Conservation (phyloP, 2,797 vertebrate genomes). For the Podarcis siculus region DNA sequence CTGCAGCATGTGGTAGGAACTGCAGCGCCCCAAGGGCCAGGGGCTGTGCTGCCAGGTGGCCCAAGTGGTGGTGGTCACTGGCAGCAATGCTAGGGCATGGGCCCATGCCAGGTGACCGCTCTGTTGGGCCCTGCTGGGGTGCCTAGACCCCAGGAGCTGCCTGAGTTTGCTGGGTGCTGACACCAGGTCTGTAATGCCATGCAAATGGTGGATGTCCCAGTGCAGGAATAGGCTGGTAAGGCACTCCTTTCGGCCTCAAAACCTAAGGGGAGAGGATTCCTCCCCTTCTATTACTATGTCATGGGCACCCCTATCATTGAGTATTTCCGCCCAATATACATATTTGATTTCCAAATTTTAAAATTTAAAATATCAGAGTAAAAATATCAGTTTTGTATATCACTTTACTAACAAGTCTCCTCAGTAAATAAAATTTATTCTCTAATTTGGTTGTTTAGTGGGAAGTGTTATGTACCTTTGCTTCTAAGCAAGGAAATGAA, state of each 20-base stretch:
- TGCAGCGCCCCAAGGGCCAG: not conserved
- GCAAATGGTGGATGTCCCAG: not conserved
- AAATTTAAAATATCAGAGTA: not conserved
- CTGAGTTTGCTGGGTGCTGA: too few relatives aligned
- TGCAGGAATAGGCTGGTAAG: not conserved
- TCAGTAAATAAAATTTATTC: not conserved
- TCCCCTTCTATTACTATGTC: not conserved
- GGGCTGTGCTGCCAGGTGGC: not conserved
- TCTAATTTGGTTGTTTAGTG: not conserved
- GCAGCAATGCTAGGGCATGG: not conserved
- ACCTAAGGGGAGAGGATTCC: not conserved
- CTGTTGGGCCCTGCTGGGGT: too few relatives aligned
- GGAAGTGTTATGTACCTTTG: conserved; percentile 32
- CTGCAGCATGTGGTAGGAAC: not conserved
- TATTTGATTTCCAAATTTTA: conserved; percentile 2
- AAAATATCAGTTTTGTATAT: conserved; percentile 9
- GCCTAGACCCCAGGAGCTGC: not conserved
- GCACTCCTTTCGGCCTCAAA: not conserved
- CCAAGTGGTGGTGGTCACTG: too few relatives aligned
- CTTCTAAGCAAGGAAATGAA: conserved; percentile 53
- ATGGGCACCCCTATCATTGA: not conserved
- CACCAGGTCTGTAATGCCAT: not conserved
- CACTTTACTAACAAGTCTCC: conserved; percentile 9
- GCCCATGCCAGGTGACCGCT: too few relatives aligned
- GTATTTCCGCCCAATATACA: not conserved